phyloP scores from a whole-genome alignment of 2,797 vertebrate species.

The Aulostomus chinensis region DNA sequence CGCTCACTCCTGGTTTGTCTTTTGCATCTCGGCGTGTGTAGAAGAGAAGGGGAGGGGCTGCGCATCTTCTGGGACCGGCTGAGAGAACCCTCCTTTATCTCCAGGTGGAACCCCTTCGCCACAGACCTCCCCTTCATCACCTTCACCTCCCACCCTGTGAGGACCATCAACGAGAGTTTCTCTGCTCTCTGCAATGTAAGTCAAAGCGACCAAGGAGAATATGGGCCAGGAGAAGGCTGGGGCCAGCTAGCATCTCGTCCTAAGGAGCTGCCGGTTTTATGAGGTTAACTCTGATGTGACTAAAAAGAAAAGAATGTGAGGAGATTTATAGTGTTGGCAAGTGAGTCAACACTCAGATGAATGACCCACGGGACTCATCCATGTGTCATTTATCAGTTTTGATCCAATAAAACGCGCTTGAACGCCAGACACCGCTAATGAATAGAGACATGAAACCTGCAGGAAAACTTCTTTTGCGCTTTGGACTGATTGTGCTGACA shows the following conservation, averaged over 20 bases:
- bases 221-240: too few relatives aligned
- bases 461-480: background rate
- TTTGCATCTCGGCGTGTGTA: conserved; percentile 42
- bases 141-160: conserved; percentile 81
- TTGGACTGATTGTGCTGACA: background rate
- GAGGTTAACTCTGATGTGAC: background rate
- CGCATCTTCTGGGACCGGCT: conserved; percentile 79
- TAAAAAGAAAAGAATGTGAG: conserved; percentile 4
- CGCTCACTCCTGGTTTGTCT: background rate
- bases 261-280: too few relatives aligned
- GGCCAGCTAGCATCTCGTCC: too few relatives aligned
- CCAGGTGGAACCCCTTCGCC: conserved; percentile 85
- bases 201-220: too few relatives aligned
- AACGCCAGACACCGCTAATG: too few relatives aligned
- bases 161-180: conserved; percentile 62
- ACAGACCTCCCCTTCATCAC: conserved; percentile 78
- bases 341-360: conserved; percentile 36
- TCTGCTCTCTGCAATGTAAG: conserved; percentile 77
- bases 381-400: background rate
- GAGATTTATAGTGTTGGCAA: conserved; percentile 16
- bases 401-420: too few relatives aligned
- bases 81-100: conserved; percentile 76
- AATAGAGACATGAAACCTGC: too few relatives aligned
- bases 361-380: conserved; percentile 32
- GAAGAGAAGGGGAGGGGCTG: conserved; percentile 82